A percentile compares a stretch with the other conserved stretches of the same genome.
Conservation (phyloP, 2,888 invertebrate species). For the Athalia circularis region DNA sequence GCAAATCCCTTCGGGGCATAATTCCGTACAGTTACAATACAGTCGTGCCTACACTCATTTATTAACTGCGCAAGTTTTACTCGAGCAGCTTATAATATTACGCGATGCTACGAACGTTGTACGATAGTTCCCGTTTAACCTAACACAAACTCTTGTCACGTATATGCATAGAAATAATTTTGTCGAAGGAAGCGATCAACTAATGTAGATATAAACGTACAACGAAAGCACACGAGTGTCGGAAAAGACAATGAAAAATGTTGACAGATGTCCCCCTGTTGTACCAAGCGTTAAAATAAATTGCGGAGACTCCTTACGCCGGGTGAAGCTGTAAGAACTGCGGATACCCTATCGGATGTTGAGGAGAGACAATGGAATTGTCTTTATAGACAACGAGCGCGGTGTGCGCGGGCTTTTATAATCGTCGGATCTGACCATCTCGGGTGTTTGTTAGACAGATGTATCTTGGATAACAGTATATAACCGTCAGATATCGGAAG, state of each 20-base stretch:
- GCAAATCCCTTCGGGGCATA: not conserved
- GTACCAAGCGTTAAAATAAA: not conserved
- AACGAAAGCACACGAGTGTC: not conserved
- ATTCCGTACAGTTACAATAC: constrained; percentile 3
- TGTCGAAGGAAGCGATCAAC: not conserved
- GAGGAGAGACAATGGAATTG: constrained; percentile 30
- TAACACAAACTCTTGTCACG: not conserved
- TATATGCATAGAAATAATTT: constrained; percentile 4
- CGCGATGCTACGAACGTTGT: not conserved
- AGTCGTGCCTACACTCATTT: not conserved
- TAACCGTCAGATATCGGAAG: constrained; percentile 56
- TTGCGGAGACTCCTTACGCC: not conserved
- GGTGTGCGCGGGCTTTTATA: constrained; percentile 2
- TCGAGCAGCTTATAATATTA: no score
- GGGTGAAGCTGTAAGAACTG: not conserved
- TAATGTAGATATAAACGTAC: not conserved
- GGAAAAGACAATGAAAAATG: constrained; percentile 5
- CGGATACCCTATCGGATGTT: not conserved
- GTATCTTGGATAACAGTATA: constrained; percentile 53
- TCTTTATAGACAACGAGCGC: constrained; percentile 9
- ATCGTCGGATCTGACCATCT: constrained; percentile 49
- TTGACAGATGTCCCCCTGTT: constrained; percentile 8
- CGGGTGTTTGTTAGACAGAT: constrained; percentile 55
- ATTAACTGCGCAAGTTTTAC: no score
- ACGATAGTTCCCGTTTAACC: not conserved